Base-by-base conservation (phyloP, 2,888 invertebrate species). In the Phyllotreta cruciferae region DNA sequence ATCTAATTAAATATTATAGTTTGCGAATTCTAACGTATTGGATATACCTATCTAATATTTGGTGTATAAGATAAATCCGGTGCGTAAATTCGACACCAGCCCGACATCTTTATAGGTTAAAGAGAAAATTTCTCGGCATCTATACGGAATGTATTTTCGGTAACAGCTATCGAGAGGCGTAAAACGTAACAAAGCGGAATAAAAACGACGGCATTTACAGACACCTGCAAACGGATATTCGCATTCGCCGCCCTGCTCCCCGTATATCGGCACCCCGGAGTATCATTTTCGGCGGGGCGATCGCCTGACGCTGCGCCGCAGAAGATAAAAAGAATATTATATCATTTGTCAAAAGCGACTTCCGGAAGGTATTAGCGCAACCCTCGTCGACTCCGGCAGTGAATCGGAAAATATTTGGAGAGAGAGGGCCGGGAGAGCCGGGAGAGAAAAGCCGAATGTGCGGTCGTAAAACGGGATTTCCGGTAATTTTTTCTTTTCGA, bases 371-470 rank as follows among this genome's bases (percentile, higher is more conserved):
- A 60, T 64, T 60, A 60, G 56, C 55, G 36, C 24, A 24, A 24
- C 24, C 24, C 24, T 54, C 45, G 60, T 63, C 64, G 56, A 63
- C 44, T 47, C 55, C 45, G 52, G 50, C 4, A 24, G 63, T 62
- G 63, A 65, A 67, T 62, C 62, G 65, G 58, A 65, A 67, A 62
- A 65, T 67, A 65, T 67, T 67, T 58, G 62, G 60, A 56, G 55
- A 56, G 52, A 64, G 61, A 55, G 44, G n/a, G n/a, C n/a, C n/a
- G n/a, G n/a, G n/a, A n/a, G n/a, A n/a, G n/a, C n/a, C 24, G 60
- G 53, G 55, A 56, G 52, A 64, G 61, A 55, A 41, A 63, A 60
- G 53, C 63, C 52, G 49, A 65, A 67, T 63, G 67, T 63, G 61
- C 54, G 57, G 61, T 61, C 57, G 63, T 67, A 65, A 67, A 67